Evolutionary conservation across 1,140 invertebrate species (phyloP).

Genomic region (Globodera rostochiensis): DNA sequence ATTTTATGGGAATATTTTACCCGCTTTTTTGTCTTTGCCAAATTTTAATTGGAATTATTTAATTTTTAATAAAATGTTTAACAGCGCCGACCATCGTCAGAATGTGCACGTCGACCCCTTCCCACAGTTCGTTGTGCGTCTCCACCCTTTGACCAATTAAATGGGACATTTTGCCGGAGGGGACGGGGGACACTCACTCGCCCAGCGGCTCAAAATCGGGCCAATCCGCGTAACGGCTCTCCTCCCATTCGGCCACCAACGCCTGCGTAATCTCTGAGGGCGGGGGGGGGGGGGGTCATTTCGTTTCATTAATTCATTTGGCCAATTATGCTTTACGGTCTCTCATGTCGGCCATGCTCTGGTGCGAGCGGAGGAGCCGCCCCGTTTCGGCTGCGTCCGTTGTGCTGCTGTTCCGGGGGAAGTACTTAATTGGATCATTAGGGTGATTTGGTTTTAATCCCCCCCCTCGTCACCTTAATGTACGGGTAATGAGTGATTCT

Average conservation of each 20-base stretch:
- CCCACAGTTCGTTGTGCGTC: slow-evolving; percentile 59
- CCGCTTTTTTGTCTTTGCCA: no score
- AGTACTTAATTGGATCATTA: slow-evolving; percentile 52
- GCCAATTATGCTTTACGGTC: slow-evolving; percentile 40
- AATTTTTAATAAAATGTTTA: no score
- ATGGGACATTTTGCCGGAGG: not conserved
- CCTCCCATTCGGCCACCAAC: slow-evolving; percentile 53
- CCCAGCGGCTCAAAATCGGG: slow-evolving; percentile 60
- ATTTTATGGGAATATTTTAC: no score
- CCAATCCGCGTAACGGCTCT: slow-evolving; percentile 62
- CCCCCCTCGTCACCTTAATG: slow-evolving; percentile 41
- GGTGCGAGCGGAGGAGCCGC: slow-evolving; percentile 48
- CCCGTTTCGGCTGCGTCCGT: slow-evolving; percentile 19
- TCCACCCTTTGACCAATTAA: slow-evolving; percentile 46
- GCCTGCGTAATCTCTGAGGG: slow-evolving; percentile 51
- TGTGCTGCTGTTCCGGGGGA: slow-evolving; percentile 56
- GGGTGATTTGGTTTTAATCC: no score
- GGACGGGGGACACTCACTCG: slow-evolving; percentile 33
- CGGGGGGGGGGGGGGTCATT: not conserved
- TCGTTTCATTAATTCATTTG: not conserved
- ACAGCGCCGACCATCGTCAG: slow-evolving; percentile 33
- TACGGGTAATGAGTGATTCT: slow-evolving; percentile 57
- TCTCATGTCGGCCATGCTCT: slow-evolving; percentile 60
- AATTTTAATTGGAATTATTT: no score
- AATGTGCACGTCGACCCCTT: slow-evolving; percentile 48